Conservation (phyloP, 2,888 invertebrate species). For the Tachystola acroxantha region DNA sequence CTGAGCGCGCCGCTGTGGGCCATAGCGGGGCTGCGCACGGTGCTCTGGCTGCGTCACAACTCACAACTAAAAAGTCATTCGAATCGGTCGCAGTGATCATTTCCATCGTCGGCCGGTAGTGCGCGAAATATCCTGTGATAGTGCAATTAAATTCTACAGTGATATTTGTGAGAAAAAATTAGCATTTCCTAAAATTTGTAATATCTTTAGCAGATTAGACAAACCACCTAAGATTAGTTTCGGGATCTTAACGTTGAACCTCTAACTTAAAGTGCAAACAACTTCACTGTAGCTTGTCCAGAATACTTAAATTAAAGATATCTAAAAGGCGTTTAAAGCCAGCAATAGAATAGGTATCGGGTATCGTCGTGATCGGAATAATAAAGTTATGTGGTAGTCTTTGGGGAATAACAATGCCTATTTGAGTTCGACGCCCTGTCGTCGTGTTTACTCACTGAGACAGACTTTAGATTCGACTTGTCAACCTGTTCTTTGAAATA, state of each 20-base stretch:
- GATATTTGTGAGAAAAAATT: background rate
- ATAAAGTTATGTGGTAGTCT: slow-evolving; percentile 54
- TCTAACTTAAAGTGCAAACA: too few relatives aligned
- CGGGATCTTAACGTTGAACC: too few relatives aligned
- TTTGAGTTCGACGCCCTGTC: slow-evolving; percentile 60
- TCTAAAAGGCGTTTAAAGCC: slow-evolving; percentile 47
- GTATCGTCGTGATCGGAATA: slow-evolving; percentile 61
- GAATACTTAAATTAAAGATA: too few relatives aligned
- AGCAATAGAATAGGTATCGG: too few relatives aligned
- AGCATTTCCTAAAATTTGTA: background rate
- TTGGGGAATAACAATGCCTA: slow-evolving; percentile 66
- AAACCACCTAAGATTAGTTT: too few relatives aligned
- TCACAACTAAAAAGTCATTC: slow-evolving; percentile 40
- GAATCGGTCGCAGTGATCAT: slow-evolving; percentile 32
- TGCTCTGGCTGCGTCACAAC: slow-evolving; percentile 27
- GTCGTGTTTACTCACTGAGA: slow-evolving; percentile 51
- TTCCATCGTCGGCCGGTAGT: slow-evolving; percentile 16
- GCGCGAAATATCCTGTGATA: background rate
- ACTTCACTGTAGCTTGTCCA: too few relatives aligned
- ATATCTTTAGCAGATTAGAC: too few relatives aligned
- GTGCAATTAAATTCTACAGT: background rate
- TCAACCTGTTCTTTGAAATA: slow-evolving; percentile 42
- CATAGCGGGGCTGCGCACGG: slow-evolving; percentile 30
- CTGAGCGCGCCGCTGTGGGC: slow-evolving; percentile 26
- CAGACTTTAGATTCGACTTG: slow-evolving; percentile 25